Base-by-base conservation (phyloP, 2,888 invertebrate genomes). In the Cryptophagus acutangulus region DNA sequence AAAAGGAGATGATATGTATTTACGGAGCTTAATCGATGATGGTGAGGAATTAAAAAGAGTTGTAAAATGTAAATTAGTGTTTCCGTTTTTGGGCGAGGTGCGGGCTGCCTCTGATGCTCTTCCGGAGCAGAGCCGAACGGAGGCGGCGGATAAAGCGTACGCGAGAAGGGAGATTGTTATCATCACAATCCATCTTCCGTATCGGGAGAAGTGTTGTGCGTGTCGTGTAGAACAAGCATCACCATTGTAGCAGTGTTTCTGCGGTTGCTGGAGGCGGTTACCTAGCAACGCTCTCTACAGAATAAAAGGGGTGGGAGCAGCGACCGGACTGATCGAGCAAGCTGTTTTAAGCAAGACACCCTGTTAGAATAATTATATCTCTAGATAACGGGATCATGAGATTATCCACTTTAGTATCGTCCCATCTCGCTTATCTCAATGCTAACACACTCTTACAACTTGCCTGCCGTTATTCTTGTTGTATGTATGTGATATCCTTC, bases 291-390 rank as follows among this genome's bases (percentile, higher is more conserved):
- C 15, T 10, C 17, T 5, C 20, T 20, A 20, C 8, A 17, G 20
- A 35, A 13, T 4, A 12, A 6, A 31, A 41, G 44, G 49, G 43
- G 57, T 52, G 49, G 45, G 43, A 46, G 43, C 58, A 57, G 56
- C 57, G 52, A 57, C 58, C 48, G 50, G 58, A 45, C 55, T 58
- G 61, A 64, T 64, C 65, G 60, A 62, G 63, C 69, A 69, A 69
- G 69, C 69, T 69, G 69, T 69, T 69, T 68, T 66, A 67, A 67
- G 63, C 67, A 69, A 69, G 69, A 69, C 68, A 68, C 67, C 67
- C 68, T 65, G 69, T 69, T 67, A 65, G 68, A 69, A 69, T 70
- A 70, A 70, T 70, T 69, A 69, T 68, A 69, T 67, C 67, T 67
- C 61, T 59, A 67, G 70, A 66, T 69, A 67, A 66, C 67, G 62